Conservation (phyloP, 2,797 vertebrate genomes). For the Crossoptilon crossoptilon region DNA sequence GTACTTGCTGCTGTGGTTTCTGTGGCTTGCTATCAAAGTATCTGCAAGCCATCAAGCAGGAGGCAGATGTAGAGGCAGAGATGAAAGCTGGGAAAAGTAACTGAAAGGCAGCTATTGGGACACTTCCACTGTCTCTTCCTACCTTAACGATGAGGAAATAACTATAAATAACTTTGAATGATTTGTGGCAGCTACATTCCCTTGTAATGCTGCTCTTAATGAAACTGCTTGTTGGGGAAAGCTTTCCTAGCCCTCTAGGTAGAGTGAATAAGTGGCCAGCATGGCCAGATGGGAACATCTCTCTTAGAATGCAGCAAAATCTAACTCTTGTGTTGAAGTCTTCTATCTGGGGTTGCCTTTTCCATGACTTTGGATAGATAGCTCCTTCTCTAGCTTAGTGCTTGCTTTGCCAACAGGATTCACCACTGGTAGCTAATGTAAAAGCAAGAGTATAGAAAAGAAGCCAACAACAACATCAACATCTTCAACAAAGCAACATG, state of each 20-base stretch:
- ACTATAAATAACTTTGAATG: neutral
- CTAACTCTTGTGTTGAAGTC: neutral
- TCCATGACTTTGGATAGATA: neutral
- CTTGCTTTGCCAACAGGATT: neutral
- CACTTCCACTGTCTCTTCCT: neutral
- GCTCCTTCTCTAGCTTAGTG: neutral
- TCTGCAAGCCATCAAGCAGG: neutral
- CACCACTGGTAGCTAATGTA: neutral
- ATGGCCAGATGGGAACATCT: neutral
- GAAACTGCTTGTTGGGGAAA: neutral
- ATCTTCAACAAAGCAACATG: neutral
- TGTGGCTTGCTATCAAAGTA: slow-evolving; percentile 42
- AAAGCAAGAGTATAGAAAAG: neutral
- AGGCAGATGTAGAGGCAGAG: neutral
- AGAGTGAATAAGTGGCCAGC: neutral
- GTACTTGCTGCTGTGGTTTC: slow-evolving; percentile 57
- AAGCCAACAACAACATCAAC: fast-evolving
- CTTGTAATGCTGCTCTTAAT: neutral
- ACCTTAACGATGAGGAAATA: neutral
- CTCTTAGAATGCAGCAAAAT: neutral
- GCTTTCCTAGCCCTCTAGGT: neutral
- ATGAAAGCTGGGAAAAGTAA: neutral
- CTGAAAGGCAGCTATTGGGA: neutral
- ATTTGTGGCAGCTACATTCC: neutral
- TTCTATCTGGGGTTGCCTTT: neutral